Percentiles rank a stretch among this genome's conserved stretches.
These are phyloP conservation scores for Troilus luridus DNA, from an alignment of 2,888 invertebrate genomes.

Conservation along the genomic window DNA sequence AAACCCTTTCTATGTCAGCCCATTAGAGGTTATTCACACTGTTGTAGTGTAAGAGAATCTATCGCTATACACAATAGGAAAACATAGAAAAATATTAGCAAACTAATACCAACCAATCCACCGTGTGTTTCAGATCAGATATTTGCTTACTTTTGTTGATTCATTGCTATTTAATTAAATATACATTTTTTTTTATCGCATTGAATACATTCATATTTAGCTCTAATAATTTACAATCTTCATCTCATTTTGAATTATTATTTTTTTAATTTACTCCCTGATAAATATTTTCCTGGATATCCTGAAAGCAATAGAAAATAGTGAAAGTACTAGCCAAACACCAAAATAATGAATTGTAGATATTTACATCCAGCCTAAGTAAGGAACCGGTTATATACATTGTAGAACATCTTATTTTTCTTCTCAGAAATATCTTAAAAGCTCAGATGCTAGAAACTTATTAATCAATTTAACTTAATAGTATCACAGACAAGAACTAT, in stretches of 20 bases:
- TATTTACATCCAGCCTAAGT: not conserved
- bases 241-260: not conserved
- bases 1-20: not conserved
- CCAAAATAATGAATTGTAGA: not conserved
- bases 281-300: not conserved
- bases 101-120: not conserved
- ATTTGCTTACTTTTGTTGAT: not conserved
- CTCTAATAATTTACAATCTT: not conserved
- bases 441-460: constrained; percentile 1
- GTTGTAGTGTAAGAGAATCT: not conserved
- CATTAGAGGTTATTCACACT: not conserved
- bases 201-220: not conserved
- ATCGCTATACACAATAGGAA: not conserved
- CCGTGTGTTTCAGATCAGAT: not conserved
- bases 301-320: not conserved
- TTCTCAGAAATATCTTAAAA: not conserved
- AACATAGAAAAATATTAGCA: not conserved
- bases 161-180: not conserved
- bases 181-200: not conserved
- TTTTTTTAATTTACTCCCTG: not conserved
- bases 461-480: constrained; percentile 2
- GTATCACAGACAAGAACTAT: constrained; percentile 22
- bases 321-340: not conserved
- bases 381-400: not conserved
- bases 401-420: not conserved